A percentile compares a stretch with the other conserved stretches of the same genome.
phyloP scores from a whole-genome alignment of 2,888 invertebrate genomes.

The Hirudinaria manillensis region DNA sequence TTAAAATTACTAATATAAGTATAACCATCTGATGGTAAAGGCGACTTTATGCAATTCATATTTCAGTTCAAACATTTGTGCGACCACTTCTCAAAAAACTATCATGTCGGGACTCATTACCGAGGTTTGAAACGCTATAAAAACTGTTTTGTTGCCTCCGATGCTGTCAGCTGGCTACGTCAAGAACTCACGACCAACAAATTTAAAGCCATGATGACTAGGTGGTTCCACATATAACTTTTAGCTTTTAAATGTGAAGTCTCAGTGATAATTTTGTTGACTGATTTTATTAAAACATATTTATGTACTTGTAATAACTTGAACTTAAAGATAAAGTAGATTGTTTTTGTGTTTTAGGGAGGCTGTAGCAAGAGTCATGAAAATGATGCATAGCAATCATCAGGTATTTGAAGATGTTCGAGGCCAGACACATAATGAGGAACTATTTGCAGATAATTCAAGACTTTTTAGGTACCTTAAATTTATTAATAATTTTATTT shows the following conservation, averaged over 20 bases:
- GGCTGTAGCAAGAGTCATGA: not conserved
- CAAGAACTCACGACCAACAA: not conserved
- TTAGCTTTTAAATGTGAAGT: not conserved
- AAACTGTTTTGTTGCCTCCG: constrained; percentile 11
- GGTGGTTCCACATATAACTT: not conserved
- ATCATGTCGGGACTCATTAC: not conserved
- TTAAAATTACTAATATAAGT: not conserved
- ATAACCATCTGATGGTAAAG: not conserved
- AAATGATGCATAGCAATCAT: constrained; percentile 12
- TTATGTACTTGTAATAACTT: no score
- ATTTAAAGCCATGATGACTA: constrained; percentile 1
- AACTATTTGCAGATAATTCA: constrained; percentile 8
- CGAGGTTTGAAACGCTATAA: constrained; percentile 1
- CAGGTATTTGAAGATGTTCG: constrained; percentile 17
- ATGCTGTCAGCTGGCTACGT: constrained; percentile 16
- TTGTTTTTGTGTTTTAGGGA: not conserved
- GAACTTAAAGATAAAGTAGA: no score
- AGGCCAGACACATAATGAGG: not conserved
- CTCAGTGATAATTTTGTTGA: not conserved
- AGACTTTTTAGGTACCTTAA: not conserved
- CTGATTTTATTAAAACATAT: not conserved
- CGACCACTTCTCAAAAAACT: constrained; percentile 15
- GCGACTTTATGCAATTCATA: not conserved
- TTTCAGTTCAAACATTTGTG: constrained; percentile 17
- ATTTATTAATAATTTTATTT: not conserved